Conservation (phyloP, 2,888 invertebrate genomes). For the Nipponacmea schrenckii region DNA sequence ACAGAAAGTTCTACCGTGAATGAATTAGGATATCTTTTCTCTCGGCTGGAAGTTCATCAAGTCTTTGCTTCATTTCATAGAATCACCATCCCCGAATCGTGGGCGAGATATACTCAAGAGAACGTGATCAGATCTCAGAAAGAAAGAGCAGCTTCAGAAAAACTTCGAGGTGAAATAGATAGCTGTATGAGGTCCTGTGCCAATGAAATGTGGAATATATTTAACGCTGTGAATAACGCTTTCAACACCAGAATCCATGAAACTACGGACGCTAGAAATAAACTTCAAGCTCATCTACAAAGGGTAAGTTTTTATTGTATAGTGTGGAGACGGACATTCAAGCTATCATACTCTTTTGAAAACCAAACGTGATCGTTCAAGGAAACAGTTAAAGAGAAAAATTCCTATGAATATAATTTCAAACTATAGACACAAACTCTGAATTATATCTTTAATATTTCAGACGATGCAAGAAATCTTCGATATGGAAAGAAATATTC, state of each 20-base stretch:
- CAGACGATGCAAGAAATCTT: conserved; percentile 91
- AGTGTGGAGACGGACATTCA: too few relatives aligned
- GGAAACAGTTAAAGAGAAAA: too few relatives aligned
- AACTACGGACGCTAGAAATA: conserved; percentile 63
- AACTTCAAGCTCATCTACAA: conserved; percentile 64
- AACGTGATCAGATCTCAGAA: conserved; percentile 66
- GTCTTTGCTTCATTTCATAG: conserved; percentile 63
- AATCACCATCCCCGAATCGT: conserved; percentile 75
- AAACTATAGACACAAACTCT: too few relatives aligned
- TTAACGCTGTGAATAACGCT: conserved; percentile 64
- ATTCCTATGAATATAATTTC: too few relatives aligned
- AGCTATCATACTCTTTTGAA: too few relatives aligned
- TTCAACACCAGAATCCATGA: conserved; percentile 63
- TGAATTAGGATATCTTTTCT: too few relatives aligned
- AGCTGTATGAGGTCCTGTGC: conserved; percentile 58
- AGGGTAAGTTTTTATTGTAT: conserved; percentile 45
- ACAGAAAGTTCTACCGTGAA: too few relatives aligned
- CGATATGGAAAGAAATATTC: conserved; percentile 89
- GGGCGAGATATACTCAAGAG: conserved; percentile 65
- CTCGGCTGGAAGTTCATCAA: not conserved
- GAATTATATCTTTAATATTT: not conserved
- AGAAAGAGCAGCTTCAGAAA: conserved; percentile 61
- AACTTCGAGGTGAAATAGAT: conserved; percentile 63
- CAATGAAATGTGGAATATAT: conserved; percentile 67
- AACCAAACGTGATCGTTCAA: too few relatives aligned